phyloP scores from a whole-genome alignment of 2,797 vertebrate genomes.

The Siniperca scherzeri region DNA sequence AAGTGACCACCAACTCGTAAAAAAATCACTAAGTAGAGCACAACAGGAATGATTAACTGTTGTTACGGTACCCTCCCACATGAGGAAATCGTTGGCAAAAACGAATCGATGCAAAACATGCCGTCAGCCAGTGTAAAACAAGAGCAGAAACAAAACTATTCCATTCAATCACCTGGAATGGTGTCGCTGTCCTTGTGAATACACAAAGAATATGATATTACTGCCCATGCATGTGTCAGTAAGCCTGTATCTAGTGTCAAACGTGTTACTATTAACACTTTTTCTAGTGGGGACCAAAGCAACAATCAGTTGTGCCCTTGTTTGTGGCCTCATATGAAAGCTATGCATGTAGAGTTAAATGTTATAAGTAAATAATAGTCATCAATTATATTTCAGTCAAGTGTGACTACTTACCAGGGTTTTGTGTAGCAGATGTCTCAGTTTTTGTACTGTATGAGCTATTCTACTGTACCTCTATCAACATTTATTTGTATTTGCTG shows the following conservation, averaged over 20 bases:
- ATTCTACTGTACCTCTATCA: neutral
- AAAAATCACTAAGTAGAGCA: neutral
- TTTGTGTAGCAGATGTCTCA: neutral
- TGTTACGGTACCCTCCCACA: conserved; percentile 11
- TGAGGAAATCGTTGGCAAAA: conserved; percentile 5
- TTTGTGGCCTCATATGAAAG: neutral
- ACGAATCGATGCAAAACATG: neutral
- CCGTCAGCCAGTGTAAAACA: neutral
- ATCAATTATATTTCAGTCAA: neutral
- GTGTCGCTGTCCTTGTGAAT: neutral
- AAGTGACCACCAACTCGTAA: neutral
- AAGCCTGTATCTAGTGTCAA: neutral
- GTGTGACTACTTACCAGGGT: neutral
- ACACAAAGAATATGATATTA: conserved; percentile 7
- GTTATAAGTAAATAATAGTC: neutral
- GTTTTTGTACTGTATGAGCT: neutral
- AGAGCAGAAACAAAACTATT: neutral
- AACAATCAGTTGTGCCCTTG: neutral
- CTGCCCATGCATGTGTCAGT: neutral
- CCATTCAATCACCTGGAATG: conserved; percentile 1
- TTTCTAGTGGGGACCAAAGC: neutral
- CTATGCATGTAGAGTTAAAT: neutral
- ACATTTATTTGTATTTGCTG: conserved; percentile 1
- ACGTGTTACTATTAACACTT: conserved; percentile 2
- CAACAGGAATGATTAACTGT: neutral